Evolutionary conservation across 2,888 invertebrate genomes (phyloP), one percentile per base, ranked within the genome.

Genomic region (Fragum sueziense): DNA sequence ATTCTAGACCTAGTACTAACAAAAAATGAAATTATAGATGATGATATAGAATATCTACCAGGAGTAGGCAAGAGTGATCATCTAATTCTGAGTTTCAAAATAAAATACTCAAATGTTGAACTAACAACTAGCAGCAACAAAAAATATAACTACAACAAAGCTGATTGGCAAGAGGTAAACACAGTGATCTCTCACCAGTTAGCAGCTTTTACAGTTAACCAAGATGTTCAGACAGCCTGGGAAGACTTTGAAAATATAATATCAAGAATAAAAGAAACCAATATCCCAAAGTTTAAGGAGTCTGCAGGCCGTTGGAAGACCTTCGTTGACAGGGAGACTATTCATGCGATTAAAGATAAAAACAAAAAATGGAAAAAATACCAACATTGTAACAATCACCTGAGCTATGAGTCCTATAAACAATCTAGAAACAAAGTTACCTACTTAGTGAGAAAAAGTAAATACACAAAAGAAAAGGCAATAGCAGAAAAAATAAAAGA

Each of bases 21-120:
- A 3, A 67, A 67, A 7, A n/a, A 69, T 29, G 69, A 69, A 69
- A 31, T 51, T 14, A 52, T 69, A 52, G 51, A 51, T 29, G 25
- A 11, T 17, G n/a, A 29, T 1, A 31, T 69, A 14, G n/a, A 9
- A 31, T 52, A 31, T 25, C 17, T 25, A n/a, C 25, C 68, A 37
- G 25, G 22, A 17, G 1, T 68, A 3, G 68, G 68, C 17, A 68
- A 47, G 22, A 68, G 68, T 25, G 68, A 68, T 47, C 68, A 68
- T 47, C 9, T 67, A 22, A n/a, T 22, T 6, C 9, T 67, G 7
- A 67, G 9, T 6, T 67, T 67, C 17, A 17, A 67, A 2, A 14
- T 67, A 7, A 7, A 41, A 14, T 29, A 9, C 27, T 27, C 6
- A 2, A 2, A 27, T n/a, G 69, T 27, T 4, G 20, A 6, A 27